These are phyloP conservation scores for Hyposoter dolosus DNA, from an alignment of 2,888 invertebrate species.

Conservation along the genomic window DNA sequence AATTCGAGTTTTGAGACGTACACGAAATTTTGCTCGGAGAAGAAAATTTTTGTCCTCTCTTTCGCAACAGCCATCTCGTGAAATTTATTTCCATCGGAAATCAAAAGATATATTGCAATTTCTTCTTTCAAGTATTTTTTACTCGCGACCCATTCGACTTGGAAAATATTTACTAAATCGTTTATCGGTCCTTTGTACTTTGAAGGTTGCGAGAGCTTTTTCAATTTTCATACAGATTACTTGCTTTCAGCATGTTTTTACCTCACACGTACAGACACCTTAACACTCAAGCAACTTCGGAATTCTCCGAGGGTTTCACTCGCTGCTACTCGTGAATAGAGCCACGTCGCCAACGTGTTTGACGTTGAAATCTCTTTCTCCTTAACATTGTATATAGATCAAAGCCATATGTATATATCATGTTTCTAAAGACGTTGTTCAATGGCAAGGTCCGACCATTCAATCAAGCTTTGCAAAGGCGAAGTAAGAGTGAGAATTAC, in stretches of 20 bases:
- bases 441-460: conserved; percentile 61
- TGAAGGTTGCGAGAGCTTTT: too few relatives aligned
- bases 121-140: neutral
- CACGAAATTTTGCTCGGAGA: neutral
- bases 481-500: conserved; percentile 26
- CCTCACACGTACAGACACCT: neutral
- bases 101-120: neutral
- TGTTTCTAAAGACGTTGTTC: conserved; percentile 60
- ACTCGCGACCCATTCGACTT: neutral
- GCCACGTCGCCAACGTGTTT: conserved; percentile 31
- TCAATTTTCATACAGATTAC: neutral
- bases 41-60: neutral
- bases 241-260: neutral
- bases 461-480: conserved; percentile 51
- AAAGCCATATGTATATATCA: conserved; percentile 5
- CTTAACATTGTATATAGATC: neutral
- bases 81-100: neutral
- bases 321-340: conserved; percentile 35
- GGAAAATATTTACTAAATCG: neutral
- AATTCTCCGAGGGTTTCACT: conserved; percentile 16
- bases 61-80: neutral
- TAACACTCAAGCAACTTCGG: neutral
- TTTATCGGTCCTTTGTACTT: neutral
- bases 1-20: neutral
- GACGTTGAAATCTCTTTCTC: conserved; percentile 34